These are phyloP conservation scores for Agriotes lineatus DNA, from an alignment of 2,888 invertebrate genomes.

Conservation along the genomic window DNA sequence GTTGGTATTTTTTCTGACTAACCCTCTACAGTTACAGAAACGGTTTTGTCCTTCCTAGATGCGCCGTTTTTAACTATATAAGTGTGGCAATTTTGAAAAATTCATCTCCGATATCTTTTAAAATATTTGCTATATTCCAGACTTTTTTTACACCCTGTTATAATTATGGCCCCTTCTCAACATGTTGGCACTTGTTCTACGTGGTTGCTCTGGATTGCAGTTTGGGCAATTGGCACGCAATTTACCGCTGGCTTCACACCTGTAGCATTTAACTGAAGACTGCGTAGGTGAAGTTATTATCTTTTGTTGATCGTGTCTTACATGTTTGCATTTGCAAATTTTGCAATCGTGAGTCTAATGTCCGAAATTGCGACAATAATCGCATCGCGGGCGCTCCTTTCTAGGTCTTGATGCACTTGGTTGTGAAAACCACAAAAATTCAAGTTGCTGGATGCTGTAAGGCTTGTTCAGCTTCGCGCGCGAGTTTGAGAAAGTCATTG, in stretches of 20 bases:
- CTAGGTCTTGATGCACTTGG: not conserved
- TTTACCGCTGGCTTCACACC: not conserved
- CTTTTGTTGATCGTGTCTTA: not conserved
- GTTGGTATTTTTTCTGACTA: too few species aligned
- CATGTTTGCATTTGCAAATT: not conserved
- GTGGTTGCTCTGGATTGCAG: too few species aligned
- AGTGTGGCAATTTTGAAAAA: too few species aligned
- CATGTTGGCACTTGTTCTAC: too few species aligned
- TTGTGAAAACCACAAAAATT: not conserved
- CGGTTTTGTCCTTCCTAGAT: too few species aligned
- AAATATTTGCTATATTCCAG: too few species aligned
- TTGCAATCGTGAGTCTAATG: not conserved
- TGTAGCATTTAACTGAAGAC: too few species aligned
- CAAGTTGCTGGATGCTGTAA: not conserved
- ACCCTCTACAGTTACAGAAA: too few species aligned
- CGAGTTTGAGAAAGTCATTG: not conserved
- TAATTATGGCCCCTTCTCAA: not conserved
- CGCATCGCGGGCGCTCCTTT: too few species aligned
- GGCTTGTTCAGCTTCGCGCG: not conserved
- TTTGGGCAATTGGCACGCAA: not conserved
- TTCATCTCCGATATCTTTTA: too few species aligned
- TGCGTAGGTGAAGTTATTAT: not conserved
- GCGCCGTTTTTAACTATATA: too few species aligned
- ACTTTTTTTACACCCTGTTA: not conserved
- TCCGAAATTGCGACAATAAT: not conserved